phyloP scores from a whole-genome alignment of 2,113 vertebrate genomes.

The Daphoenositta chrysoptera region DNA sequence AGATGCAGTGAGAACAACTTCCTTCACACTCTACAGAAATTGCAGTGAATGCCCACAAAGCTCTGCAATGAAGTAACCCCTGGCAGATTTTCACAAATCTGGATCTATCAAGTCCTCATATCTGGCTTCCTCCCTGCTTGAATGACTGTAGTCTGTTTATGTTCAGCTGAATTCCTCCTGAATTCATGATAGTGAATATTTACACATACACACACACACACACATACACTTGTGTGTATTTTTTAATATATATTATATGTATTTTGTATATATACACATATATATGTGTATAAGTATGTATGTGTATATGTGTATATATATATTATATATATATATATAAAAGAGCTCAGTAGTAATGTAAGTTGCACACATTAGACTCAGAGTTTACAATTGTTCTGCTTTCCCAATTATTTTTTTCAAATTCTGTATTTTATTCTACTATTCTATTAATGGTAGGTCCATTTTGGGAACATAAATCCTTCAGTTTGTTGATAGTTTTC shows the following conservation, averaged over 20 bases:
- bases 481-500: neutral
- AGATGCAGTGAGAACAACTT: neutral
- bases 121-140: neutral
- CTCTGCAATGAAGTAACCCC: neutral
- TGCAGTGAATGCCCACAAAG: neutral
- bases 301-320: rapidly evolving
- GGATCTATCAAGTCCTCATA: neutral
- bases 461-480: neutral
- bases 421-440: neutral
- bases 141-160: neutral
- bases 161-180: neutral
- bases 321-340: too few relatives aligned
- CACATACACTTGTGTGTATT: neutral
- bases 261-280: neutral
- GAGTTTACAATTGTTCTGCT: neutral
- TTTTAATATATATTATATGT: neutral
- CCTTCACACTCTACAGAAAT: neutral
- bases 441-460: neutral
- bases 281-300: neutral
- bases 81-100: neutral
- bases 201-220: rapidly evolving
- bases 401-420: neutral
- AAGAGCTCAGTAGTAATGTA: neutral
- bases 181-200: neutral
- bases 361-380: neutral